A percentile compares a stretch with the other conserved stretches of the same genome.
phyloP scores from a whole-genome alignment of 2,113 vertebrate genomes.

The Haemorhous mexicanus region DNA sequence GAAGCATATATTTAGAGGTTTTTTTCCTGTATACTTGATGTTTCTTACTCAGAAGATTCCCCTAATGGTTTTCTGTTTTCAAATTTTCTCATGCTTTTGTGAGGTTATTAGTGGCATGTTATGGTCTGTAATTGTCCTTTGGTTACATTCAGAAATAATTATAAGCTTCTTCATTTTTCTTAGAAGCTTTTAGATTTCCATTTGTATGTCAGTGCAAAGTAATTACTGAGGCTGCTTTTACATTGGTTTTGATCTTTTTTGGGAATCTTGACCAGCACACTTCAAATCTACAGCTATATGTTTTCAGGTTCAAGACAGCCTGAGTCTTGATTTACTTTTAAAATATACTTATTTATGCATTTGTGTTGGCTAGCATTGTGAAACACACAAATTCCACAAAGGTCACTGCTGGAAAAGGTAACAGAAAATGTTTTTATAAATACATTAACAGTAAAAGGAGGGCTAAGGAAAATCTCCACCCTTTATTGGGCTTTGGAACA shows the following conservation, averaged over 20 bases:
- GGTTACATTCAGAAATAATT: neutral
- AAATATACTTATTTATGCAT: neutral
- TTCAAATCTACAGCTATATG: neutral
- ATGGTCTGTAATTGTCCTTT: neutral
- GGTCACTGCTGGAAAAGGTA: neutral
- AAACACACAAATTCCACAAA: neutral
- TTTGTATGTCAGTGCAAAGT: neutral
- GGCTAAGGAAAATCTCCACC: neutral
- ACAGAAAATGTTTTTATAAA: neutral
- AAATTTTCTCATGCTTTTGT: neutral
- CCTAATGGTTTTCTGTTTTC: neutral
- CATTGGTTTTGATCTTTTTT: neutral
- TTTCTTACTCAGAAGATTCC: neutral
- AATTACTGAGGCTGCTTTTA: neutral
- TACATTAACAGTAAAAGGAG: neutral
- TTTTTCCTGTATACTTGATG: neutral
- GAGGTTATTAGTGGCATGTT: neutral
- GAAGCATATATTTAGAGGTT: neutral
- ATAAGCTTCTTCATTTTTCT: neutral
- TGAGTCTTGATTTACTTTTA: neutral
- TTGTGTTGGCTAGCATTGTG: neutral
- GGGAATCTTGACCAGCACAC: neutral
- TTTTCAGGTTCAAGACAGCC: neutral
- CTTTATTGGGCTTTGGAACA: neutral
- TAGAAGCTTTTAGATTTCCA: neutral